phyloP scores from a whole-genome alignment of 2,888 invertebrate genomes.

The Trilocha varians region DNA sequence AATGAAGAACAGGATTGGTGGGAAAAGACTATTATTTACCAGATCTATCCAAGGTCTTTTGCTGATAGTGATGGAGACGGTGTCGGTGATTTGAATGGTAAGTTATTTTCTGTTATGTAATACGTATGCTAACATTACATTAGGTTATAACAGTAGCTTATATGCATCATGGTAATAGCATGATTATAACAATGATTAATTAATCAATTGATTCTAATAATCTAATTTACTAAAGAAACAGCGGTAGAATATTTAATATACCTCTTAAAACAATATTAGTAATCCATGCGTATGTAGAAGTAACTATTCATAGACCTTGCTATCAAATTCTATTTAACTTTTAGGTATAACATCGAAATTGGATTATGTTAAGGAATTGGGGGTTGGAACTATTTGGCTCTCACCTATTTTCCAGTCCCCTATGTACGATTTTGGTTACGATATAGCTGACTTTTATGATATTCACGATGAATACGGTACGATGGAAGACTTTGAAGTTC shows the following conservation, averaged over 20 bases:
- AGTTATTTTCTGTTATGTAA: slow-evolving; percentile 8
- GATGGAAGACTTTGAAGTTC: slow-evolving; percentile 78
- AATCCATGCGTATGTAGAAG: background rate
- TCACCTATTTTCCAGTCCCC: slow-evolving; percentile 83
- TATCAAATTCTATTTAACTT: background rate
- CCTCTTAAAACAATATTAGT: too few species aligned
- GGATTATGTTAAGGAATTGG: slow-evolving; percentile 77
- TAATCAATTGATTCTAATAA: too few species aligned
- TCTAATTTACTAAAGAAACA: too few species aligned
- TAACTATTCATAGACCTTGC: too few species aligned
- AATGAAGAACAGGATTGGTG: slow-evolving; percentile 76
- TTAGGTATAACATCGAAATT: slow-evolving; percentile 75
- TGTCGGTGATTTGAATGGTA: slow-evolving; percentile 74
- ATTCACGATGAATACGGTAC: slow-evolving; percentile 82
- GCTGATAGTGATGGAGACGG: slow-evolving; percentile 85
- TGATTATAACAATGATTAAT: too few species aligned
- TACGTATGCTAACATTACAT: background rate
- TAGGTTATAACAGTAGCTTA: background rate
- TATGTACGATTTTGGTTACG: slow-evolving; percentile 87
- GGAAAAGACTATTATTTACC: slow-evolving; percentile 82
- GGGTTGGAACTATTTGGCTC: slow-evolving; percentile 80
- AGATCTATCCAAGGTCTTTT: slow-evolving; percentile 85
- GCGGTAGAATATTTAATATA: too few species aligned
- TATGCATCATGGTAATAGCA: too few species aligned
- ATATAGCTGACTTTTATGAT: slow-evolving; percentile 79